Percentiles rank a stretch among this genome's conserved stretches.
phyloP scores from a whole-genome alignment of 1,140 invertebrate genomes.

The Trichogramma pretiosum region DNA sequence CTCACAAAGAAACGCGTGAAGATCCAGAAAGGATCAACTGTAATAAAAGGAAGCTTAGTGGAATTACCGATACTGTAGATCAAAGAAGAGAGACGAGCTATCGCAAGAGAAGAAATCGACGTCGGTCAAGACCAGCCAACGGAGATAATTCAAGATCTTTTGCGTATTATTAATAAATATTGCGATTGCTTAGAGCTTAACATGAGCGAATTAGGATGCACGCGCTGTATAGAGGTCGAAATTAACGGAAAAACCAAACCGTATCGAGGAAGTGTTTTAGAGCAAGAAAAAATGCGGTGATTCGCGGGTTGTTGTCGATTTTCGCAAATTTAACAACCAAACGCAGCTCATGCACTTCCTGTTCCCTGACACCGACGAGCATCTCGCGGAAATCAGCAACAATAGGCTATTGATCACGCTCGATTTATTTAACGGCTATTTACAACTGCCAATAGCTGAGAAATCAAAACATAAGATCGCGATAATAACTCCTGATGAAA shows the following conservation, averaged over 20 bases:
- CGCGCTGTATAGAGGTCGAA: conserved; percentile 3
- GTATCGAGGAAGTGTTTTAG: conserved; percentile 4
- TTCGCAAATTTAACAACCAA: conserved; percentile 11
- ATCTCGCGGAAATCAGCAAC: conserved; percentile 1
- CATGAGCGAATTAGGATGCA: conserved; percentile 10
- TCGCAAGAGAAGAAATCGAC: conserved; percentile 8
- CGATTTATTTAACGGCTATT: conserved; percentile 18
- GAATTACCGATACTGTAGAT: too few species aligned
- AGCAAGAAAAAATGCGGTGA: conserved; percentile 14
- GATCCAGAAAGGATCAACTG: too few species aligned
- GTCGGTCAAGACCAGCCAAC: conserved; percentile 3
- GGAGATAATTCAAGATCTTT: not conserved
- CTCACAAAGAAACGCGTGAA: too few species aligned
- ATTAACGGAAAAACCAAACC: conserved; percentile 12
- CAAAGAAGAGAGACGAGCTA: too few species aligned
- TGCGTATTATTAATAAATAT: conserved; percentile 13
- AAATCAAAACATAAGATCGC: conserved; percentile 16
- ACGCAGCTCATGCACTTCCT: conserved; percentile 13
- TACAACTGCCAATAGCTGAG: conserved; percentile 16
- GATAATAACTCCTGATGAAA: conserved; percentile 19
- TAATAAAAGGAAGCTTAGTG: too few species aligned
- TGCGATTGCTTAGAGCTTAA: conserved; percentile 9
- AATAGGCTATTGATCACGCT: conserved; percentile 9
- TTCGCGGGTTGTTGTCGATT: conserved; percentile 12
- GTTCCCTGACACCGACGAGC: conserved; percentile 14